Percentiles rank a stretch among this genome's conserved stretches.
Evolutionary conservation across 2,888 invertebrate species (phyloP).

Genomic region (Syritta pipiens): DNA sequence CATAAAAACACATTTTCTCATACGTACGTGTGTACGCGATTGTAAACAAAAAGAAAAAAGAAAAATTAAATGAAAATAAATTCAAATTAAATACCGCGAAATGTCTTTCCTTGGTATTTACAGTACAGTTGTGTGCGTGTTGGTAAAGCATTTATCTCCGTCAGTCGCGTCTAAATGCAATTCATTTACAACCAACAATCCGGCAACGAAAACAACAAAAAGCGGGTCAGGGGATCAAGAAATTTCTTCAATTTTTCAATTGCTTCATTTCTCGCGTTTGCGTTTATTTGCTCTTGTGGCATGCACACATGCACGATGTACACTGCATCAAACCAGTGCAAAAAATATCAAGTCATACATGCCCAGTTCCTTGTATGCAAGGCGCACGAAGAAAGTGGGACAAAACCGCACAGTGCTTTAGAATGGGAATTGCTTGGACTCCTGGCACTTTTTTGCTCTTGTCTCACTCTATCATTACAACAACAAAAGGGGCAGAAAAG

Average conservation of each 20-base stretch:
- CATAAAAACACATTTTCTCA: conserved; percentile 21
- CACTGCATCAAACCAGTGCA: conserved; percentile 25
- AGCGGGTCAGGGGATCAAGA: conserved; percentile 67
- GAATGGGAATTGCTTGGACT: conserved; percentile 42
- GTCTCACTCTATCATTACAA: conserved; percentile 43
- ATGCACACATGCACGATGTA: conserved; percentile 21
- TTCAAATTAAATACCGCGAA: conserved; percentile 58
- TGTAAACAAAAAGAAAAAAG: too few relatives aligned
- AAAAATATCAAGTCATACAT: too few relatives aligned
- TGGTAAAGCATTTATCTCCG: conserved; percentile 34
- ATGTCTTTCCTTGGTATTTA: not conserved
- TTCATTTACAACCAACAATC: conserved; percentile 45
- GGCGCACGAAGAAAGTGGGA: conserved; percentile 70
- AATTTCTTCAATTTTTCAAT: conserved; percentile 69
- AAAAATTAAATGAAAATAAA: conserved; percentile 51
- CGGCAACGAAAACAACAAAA: conserved; percentile 28
- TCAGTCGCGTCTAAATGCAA: conserved; percentile 48
- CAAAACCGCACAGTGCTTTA: conserved; percentile 46
- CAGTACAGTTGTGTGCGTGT: conserved; percentile 9
- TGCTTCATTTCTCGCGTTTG: conserved; percentile 32
- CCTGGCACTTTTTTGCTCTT: conserved; percentile 14
- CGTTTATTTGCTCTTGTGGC: conserved; percentile 8
- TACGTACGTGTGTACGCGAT: not conserved
- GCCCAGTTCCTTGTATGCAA: conserved; percentile 60
- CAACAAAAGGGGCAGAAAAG: conserved; percentile 31